A percentile compares a stretch with the other conserved stretches of the same genome.
Conservation (phyloP, 2,113 vertebrate genomes). For the Bos indicus region DNA sequence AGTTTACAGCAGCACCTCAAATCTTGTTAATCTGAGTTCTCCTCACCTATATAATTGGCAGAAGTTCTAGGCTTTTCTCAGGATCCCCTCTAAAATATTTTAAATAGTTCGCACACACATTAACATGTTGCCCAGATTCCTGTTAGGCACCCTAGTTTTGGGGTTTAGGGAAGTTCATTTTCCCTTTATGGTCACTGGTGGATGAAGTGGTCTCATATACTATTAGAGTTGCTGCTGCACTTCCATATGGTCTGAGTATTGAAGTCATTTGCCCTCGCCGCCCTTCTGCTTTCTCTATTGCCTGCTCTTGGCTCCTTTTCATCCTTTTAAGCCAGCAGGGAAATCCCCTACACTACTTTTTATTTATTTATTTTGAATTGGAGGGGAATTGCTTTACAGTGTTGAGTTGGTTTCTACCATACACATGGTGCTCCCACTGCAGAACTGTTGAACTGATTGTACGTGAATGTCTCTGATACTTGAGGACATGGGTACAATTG, state of each 20-base stretch:
- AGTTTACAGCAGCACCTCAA: not conserved
- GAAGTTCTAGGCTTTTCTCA: not conserved
- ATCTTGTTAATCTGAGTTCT: not conserved
- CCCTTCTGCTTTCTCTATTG: not conserved
- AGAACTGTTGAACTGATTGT: not conserved
- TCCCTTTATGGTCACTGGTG: not conserved
- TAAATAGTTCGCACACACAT: not conserved
- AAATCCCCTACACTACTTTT: not conserved
- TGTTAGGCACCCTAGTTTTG: not conserved
- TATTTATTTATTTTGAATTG: not conserved
- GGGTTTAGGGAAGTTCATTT: not conserved
- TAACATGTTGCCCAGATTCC: not conserved
- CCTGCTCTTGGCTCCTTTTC: not conserved
- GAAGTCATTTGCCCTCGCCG: not conserved
- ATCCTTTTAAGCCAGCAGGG: not conserved
- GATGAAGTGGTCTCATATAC: not conserved
- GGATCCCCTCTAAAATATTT: not conserved
- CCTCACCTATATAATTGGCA: not conserved
- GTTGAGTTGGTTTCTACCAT: not conserved
- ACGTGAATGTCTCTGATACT: not conserved
- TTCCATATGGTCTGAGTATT: accelerated
- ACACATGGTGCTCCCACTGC: not conserved
- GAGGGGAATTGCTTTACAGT: not conserved
- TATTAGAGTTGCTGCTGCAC: not conserved
- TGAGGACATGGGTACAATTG: not conserved